Evolutionary conservation across 2,888 invertebrate genomes (phyloP).

Genomic region (Acrobasis consociella): DNA sequence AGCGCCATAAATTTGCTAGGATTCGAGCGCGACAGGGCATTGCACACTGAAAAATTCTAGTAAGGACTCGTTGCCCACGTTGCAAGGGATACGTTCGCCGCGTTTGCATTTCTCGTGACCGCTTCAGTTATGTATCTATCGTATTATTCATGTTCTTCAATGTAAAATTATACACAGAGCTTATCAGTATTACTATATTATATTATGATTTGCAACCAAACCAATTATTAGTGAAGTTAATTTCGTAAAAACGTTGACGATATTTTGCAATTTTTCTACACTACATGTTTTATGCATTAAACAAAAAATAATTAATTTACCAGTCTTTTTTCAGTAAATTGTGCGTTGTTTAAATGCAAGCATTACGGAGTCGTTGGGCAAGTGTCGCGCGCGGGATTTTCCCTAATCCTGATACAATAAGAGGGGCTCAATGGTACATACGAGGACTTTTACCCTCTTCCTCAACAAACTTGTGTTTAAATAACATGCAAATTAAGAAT

Average conservation of each 20-base stretch:
- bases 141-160: not conserved
- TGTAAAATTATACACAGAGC: conserved; percentile 19
- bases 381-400: conserved; percentile 49
- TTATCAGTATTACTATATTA: not conserved
- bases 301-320: conserved; percentile 26
- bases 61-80: conserved; percentile 50
- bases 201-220: not conserved
- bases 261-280: no score
- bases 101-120: conserved; percentile 34
- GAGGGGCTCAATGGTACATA: conserved; percentile 42
- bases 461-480: conserved; percentile 31
- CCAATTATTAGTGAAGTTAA: no score
- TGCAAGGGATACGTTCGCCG: conserved; percentile 36
- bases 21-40: conserved; percentile 64
- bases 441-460: conserved; percentile 37
- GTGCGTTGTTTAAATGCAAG: conserved; percentile 43
- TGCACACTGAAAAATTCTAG: conserved; percentile 74
- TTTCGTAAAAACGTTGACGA: no score
- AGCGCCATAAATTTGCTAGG: conserved; percentile 75
- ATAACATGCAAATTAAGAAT: conserved; percentile 22
- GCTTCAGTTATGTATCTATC: conserved; percentile 21
- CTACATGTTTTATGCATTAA: no score
- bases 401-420: conserved; percentile 57
- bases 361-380: conserved; percentile 45
- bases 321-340: conserved; percentile 28